Evolutionary conservation across 2,888 invertebrate genomes (phyloP).

Genomic region (Ramazzottius varieornatus): DNA sequence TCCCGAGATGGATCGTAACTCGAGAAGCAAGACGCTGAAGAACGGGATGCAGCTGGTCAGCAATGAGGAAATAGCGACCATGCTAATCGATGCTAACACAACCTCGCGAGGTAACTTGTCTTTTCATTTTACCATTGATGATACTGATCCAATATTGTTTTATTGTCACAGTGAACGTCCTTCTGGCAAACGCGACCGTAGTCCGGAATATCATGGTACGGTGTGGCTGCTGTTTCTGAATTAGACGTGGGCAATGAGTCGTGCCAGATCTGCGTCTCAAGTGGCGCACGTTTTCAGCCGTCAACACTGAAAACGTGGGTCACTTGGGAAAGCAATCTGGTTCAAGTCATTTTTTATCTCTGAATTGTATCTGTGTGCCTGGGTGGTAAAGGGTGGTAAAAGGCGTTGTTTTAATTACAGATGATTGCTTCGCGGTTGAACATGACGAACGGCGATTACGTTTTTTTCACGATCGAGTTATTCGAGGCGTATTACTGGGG

Average conservation of each 20-base stretch:
- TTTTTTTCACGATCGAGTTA: neutral
- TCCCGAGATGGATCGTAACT: neutral
- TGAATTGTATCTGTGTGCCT: too few species aligned
- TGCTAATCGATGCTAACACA: neutral
- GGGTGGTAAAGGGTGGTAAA: too few species aligned
- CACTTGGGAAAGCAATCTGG: too few species aligned
- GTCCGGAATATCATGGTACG: neutral
- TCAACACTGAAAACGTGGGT: too few species aligned
- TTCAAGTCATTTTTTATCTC: too few species aligned
- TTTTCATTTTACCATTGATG: too few species aligned
- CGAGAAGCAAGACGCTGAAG: neutral
- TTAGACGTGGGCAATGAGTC: neutral
- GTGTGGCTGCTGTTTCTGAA: neutral
- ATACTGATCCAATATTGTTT: too few species aligned
- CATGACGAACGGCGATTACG: neutral
- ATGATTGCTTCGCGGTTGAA: neutral
- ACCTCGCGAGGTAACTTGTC: neutral
- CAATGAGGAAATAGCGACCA: neutral
- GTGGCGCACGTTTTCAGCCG: too few species aligned
- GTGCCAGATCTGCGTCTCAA: too few species aligned
- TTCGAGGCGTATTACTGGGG: neutral
- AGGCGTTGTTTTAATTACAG: neutral
- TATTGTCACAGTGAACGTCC: too few species aligned
- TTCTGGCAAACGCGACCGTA: neutral
- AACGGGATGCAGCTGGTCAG: neutral